These are phyloP conservation scores for Tor tambroides DNA, from an alignment of 2,113 vertebrate species.

Conservation along the genomic window DNA sequence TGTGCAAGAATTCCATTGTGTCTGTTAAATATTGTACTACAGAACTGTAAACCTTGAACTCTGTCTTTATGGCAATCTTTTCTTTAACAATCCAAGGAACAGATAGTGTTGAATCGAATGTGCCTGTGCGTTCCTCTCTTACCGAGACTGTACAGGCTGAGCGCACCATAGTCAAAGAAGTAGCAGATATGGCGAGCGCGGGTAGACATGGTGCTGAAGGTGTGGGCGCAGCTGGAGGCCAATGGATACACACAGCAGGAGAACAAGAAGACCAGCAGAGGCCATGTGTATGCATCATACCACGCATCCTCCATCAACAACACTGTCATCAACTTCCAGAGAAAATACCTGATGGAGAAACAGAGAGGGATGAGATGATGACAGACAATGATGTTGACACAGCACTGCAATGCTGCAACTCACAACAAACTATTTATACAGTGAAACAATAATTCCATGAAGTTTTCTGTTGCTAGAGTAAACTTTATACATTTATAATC, in stretches of 20 bases:
- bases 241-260: conserved; percentile 85
- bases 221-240: conserved; percentile 86
- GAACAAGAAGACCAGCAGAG: conserved; percentile 79
- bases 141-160: conserved; percentile 87
- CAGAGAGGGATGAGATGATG: neutral
- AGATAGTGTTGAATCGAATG: neutral
- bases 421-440: neutral
- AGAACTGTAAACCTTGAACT: neutral
- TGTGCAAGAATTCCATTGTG: neutral
- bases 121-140: conserved; percentile 27
- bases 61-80: neutral
- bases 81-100: neutral
- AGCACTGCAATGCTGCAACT: neutral
- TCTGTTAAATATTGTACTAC: neutral
- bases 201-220: conserved; percentile 84
- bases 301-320: conserved; percentile 69
- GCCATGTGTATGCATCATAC: conserved; percentile 78
- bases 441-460: neutral
- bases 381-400: neutral
- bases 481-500: neutral
- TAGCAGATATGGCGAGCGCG: conserved; percentile 82
- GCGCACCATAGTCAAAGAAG: conserved; percentile 85
- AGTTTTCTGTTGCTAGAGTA: neutral
- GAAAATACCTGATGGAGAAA: conserved; percentile 80
- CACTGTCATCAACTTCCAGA: conserved; percentile 78